These are phyloP conservation scores for Albula glossodonta DNA, from an alignment of 2,113 vertebrate species.

Conservation along the genomic window DNA sequence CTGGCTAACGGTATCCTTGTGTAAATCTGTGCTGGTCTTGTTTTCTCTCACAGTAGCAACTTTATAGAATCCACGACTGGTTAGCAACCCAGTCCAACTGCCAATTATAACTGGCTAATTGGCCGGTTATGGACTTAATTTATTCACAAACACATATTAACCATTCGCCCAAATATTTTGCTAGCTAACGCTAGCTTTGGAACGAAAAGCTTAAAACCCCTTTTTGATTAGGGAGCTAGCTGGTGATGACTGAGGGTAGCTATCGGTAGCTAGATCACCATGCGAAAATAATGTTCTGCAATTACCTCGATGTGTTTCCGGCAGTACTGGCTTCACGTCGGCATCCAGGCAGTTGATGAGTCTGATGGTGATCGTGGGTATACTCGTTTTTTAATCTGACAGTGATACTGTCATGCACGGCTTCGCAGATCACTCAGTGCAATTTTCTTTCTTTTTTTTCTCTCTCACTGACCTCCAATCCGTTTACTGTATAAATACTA, in stretches of 20 bases:
- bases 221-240: conserved; percentile 16
- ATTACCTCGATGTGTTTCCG: conserved; percentile 21
- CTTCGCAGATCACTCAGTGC: conserved; percentile 26
- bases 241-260: not conserved
- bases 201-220: conserved; percentile 8
- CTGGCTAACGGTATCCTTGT: not conserved
- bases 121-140: not conserved
- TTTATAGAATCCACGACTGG: not conserved
- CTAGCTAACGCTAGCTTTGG: not conserved
- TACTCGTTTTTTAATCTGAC: conserved; percentile 4
- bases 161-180: not conserved
- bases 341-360: conserved; percentile 6
- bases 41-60: not conserved
- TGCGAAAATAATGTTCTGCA: not conserved
- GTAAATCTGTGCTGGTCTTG: conserved; percentile 3
- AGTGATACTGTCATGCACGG: conserved; percentile 39
- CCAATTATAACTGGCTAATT: not conserved
- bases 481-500: conserved; percentile 43
- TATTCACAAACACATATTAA: not conserved
- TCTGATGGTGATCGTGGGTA: conserved; percentile 5
- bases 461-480: conserved; percentile 35
- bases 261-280: conserved; percentile 6
- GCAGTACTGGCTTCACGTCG: not conserved
- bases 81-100: not conserved
- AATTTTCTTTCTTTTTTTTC: conserved; percentile 40